Conservation (phyloP, 2,113 vertebrate genomes). For the Salvator merianae region DNA sequence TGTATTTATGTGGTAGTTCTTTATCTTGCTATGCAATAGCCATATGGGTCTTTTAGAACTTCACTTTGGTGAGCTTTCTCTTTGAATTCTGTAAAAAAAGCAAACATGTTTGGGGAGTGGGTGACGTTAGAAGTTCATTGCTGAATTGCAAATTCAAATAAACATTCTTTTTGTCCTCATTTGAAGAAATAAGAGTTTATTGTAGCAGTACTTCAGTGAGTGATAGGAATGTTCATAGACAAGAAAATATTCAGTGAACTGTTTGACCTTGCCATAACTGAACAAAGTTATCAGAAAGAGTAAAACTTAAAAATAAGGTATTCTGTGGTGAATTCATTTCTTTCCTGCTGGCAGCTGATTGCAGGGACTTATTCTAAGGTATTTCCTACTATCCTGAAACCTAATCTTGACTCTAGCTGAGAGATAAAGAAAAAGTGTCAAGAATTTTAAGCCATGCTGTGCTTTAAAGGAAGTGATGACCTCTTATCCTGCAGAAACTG, state of each 20-base stretch:
- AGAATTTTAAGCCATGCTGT: background rate
- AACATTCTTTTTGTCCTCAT: background rate
- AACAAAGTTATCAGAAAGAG: slow-evolving; percentile 15
- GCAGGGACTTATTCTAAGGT: rapidly evolving
- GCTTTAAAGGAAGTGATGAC: background rate
- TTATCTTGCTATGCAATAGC: background rate
- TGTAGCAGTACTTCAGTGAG: slow-evolving; percentile 42
- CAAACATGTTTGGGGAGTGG: no score
- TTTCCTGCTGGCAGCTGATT: slow-evolving; percentile 26
- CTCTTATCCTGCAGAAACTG: background rate
- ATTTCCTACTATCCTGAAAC: background rate
- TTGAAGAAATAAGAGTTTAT: slow-evolving; percentile 32
- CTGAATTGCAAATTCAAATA: slow-evolving; percentile 16
- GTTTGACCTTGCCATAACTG: slow-evolving; percentile 44
- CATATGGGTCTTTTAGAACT: background rate
- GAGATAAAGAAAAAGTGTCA: background rate
- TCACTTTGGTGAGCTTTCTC: background rate
- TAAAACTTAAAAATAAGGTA: slow-evolving; percentile 5
- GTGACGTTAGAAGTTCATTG: background rate
- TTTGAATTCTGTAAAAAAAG: no score
- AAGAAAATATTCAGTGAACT: slow-evolving; percentile 13
- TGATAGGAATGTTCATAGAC: slow-evolving; percentile 30
- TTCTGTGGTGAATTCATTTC: slow-evolving; percentile 35
- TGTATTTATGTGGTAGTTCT: background rate
- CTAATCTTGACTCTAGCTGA: background rate